Conservation (phyloP, 2,113 vertebrate genomes). For the Forbesichthys agassizii region DNA sequence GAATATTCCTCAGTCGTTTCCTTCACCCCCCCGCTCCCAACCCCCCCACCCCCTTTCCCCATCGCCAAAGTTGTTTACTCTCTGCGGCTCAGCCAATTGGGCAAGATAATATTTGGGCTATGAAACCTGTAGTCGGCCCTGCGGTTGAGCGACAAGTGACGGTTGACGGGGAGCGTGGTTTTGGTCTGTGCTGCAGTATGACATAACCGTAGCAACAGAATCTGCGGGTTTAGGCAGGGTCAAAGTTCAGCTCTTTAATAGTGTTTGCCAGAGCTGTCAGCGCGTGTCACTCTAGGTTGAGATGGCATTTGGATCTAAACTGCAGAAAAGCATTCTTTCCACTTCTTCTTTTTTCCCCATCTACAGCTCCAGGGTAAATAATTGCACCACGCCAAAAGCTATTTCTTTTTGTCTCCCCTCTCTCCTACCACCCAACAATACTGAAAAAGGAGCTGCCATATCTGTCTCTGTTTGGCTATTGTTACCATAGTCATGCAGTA, state of each 20-base stretch:
- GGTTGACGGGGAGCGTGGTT: not conserved
- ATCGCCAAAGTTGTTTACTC: slow-evolving; percentile 1
- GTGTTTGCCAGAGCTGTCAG: slow-evolving; percentile 7
- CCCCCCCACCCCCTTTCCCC: not conserved
- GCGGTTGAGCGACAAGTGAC: not conserved
- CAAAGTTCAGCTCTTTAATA: not conserved
- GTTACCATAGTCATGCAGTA: too few species aligned
- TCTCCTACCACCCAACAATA: not conserved
- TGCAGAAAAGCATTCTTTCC: not conserved
- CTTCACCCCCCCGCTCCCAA: not conserved
- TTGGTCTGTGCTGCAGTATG: not conserved
- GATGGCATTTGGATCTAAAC: not conserved
- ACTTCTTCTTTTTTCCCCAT: not conserved
- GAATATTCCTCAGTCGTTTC: slow-evolving; percentile 4
- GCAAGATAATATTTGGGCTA: not conserved
- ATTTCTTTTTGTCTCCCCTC: slow-evolving; percentile 4
- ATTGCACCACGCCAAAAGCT: not conserved
- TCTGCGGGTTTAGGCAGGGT: not conserved
- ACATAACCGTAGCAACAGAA: not conserved
- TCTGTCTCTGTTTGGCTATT: not conserved
- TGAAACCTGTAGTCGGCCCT: not conserved
- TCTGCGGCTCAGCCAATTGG: not conserved
- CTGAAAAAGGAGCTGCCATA: not conserved
- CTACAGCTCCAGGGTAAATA: slow-evolving; percentile 1
- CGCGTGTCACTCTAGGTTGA: not conserved